A percentile compares a stretch with the other conserved stretches of the same genome.
phyloP scores from a whole-genome alignment of 92 coral and sea anemone genomes.

The Parazoanthus atlanticus region DNA sequence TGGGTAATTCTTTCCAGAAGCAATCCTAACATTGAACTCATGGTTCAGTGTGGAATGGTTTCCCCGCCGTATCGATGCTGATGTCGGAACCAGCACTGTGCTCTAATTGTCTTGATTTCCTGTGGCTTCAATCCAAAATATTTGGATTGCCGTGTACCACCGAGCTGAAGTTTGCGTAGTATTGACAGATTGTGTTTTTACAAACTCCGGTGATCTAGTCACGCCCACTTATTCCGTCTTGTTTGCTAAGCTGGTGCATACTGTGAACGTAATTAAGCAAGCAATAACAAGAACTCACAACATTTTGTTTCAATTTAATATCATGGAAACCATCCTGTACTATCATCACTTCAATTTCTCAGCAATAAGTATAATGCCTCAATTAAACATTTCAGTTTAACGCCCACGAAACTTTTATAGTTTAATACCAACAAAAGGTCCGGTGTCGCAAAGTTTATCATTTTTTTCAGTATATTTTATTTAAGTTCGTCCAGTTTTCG shows the following conservation, averaged over 20 bases:
- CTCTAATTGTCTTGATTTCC: not conserved
- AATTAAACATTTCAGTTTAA: no score
- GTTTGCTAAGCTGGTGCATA: not conserved
- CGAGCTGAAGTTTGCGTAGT: not conserved
- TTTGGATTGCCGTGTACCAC: not conserved
- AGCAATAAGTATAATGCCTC: not conserved
- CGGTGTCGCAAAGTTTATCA: no score
- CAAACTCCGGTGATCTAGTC: not conserved
- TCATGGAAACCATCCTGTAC: not conserved
- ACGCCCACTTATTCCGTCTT: not conserved
- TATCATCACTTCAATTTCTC: not conserved
- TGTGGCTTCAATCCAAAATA: conserved; percentile 28
- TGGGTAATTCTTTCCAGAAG: not conserved
- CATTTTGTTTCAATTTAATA: conserved; percentile 22
- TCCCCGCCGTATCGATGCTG: not conserved
- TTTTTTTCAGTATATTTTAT: no score
- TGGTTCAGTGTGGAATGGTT: not conserved
- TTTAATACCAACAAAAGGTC: not conserved
- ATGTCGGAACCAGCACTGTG: not conserved
- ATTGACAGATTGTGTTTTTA: not conserved
- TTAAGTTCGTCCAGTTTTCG: not conserved
- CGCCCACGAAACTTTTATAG: not conserved
- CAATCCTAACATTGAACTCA: not conserved
- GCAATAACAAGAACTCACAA: not conserved
- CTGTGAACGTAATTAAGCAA: not conserved